Percentiles rank a stretch among this genome's conserved stretches.
phyloP scores from a whole-genome alignment of 2,797 vertebrate genomes.

The Intellagama lesueurii region DNA sequence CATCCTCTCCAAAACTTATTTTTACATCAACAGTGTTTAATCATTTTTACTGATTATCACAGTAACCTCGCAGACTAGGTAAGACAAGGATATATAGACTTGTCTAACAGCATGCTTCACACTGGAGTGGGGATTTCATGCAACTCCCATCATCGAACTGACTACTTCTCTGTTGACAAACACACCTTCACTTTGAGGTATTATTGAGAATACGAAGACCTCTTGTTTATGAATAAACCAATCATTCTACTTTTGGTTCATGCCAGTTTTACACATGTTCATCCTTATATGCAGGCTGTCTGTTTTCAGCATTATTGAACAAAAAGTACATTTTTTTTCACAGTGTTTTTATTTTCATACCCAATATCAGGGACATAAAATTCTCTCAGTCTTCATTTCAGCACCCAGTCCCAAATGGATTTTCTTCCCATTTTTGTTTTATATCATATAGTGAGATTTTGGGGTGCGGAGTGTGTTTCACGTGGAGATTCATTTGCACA shows the following conservation, averaged over 20 bases:
- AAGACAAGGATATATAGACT: neutral
- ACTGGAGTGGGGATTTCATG: neutral
- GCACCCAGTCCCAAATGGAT: no score
- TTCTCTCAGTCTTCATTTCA: no score
- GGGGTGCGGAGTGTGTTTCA: no score
- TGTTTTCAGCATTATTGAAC: neutral
- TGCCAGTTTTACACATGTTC: neutral
- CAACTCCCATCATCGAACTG: neutral
- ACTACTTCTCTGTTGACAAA: neutral
- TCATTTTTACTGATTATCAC: constrained; percentile 1
- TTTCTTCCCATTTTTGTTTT: no score
- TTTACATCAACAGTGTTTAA: neutral
- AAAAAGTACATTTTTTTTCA: neutral
- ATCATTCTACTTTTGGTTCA: neutral
- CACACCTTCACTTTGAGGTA: neutral
- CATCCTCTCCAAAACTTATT: neutral
- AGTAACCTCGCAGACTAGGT: neutral
- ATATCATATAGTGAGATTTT: no score
- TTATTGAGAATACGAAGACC: neutral
- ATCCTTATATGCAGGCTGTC: no score
- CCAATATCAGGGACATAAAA: neutral
- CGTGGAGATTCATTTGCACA: no score
- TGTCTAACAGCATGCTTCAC: neutral
- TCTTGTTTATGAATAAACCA: neutral
- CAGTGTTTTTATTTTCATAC: neutral